Base-by-base conservation (phyloP, 2,797 vertebrate species). In the Pagetopsis macropterus region DNA sequence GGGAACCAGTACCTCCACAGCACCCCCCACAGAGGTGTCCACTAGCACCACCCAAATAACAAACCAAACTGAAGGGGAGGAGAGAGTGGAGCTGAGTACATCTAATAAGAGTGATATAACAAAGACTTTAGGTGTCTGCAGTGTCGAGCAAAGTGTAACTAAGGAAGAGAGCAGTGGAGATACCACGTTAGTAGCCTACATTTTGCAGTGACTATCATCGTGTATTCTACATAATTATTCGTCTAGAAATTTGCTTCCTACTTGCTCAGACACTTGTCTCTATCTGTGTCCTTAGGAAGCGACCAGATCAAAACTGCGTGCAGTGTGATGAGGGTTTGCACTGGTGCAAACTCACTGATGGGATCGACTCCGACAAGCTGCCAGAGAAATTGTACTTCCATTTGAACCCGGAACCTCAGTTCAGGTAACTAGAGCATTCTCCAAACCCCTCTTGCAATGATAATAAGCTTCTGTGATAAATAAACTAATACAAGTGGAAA, bases 341-440 rank as follows among this genome's bases (percentile, higher is more conserved):
- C 19, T 99, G 98, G 98, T 92, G 97, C 23, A 99, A 98, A 90
- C 94, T 99, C 58, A 96, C 97, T 14, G 98, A 99, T 78, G 97
- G 95, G 0, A 96, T 98, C 37, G 84, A 93, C 65, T 59, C 5
- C n/a, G 86, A 72, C 46, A 91, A 89, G n/a, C 90, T 99, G 67
- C 96, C 97, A 3, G 93, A 96, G 0, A 95, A 96, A 82, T 99
- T 98, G 98, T 97, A 85, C 91, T 99, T 98, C 90, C 79, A 74
- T 45, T 84, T 93, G 88, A 99, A 99, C 90, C 95, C 96, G 23
- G 96, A 99, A 86, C 96, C 97, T 13, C 95, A 97, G 31, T 98
- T 95, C 95, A 95, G 97, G 98, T 99, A 81, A 84, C 0, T 9
- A 12, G 3, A 52, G 23, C 48, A 1, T 31, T 16, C 60, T 37